Conservation (phyloP, 2,888 invertebrate genomes). For the Campoletis raptor region DNA sequence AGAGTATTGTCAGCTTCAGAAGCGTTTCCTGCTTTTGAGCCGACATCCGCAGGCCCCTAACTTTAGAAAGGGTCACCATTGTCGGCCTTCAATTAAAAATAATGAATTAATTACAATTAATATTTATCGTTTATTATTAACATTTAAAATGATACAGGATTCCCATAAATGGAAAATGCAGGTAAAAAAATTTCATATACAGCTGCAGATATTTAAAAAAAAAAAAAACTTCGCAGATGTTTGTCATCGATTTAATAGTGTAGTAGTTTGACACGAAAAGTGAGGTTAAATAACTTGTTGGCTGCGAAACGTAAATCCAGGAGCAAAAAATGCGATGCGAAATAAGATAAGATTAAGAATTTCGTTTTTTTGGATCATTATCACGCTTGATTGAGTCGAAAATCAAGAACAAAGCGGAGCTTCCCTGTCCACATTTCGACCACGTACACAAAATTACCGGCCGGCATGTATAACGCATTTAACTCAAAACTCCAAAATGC, state of each 20-base stretch:
- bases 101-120: neutral
- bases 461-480: slow-evolving; percentile 70
- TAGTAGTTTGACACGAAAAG: slow-evolving; percentile 8
- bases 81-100: slow-evolving; percentile 62
- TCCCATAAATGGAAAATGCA: neutral
- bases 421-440: slow-evolving; percentile 67
- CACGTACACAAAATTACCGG: slow-evolving; percentile 79
- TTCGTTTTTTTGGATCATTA: neutral
- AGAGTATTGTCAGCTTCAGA: slow-evolving; percentile 94
- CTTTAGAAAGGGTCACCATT: slow-evolving; percentile 82
- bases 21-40: slow-evolving; percentile 94
- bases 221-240: neutral
- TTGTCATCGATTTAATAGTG: neutral
- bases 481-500: neutral
- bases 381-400: slow-evolving; percentile 9
- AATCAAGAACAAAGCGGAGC: slow-evolving; percentile 37
- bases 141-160: neutral
- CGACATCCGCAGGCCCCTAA: slow-evolving; percentile 85
- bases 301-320: neutral
- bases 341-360: slow-evolving; percentile 9
- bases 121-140: neutral
- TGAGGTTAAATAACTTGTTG: slow-evolving; percentile 53
- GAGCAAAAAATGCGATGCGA: slow-evolving; percentile 12
- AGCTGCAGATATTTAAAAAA: neutral
- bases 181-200: neutral